Base-by-base conservation (phyloP, 2,888 invertebrate genomes). In the Norana najaformis region DNA sequence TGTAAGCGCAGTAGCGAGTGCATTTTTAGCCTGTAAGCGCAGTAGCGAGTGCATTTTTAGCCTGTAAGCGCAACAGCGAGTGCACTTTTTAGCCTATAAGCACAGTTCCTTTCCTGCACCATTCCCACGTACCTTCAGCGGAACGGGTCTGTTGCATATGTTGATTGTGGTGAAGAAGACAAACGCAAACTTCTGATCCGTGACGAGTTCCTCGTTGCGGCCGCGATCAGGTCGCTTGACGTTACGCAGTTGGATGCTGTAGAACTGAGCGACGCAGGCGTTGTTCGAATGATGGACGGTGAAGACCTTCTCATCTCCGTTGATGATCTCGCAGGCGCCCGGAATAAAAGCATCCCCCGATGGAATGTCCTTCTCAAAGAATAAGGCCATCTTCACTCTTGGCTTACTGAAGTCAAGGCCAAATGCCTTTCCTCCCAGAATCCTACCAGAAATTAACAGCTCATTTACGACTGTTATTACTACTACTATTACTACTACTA, bases 161-260 rank as follows among this genome's bases (percentile, higher is more conserved):
- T 41, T 90, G 88, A 92, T 83, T 34, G 85, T 88, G n/a, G 91
- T 91, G 89, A 88, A 91, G 90, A 91, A 91, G 83, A 91, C 90
- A 85, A 92, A 90, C 23, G 91, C 91, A 37, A 90, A 91, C 89
- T 91, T 91, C 89, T 92, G 90, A n/a, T 91, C 91, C 11, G 91
- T 91, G 30, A 91, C 91, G 34, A 90, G 88, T 69, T 92, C 92
- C 47, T 89, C 89, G 34, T 89, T 89, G 11, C 88, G 69, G 36
- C 69, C 47, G 36, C 89, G 36, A 16, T 91, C 91, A 1, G 89
- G 89, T 14, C 91, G 89, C 39, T 91, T 90, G 23, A 92, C 69
- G 35, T 90, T 88, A 2, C 89, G 53, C 47, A 92, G 89, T 85
- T 89, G 90, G n/a, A 91, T 88, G 85, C 89, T 91, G 69, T 88